These are phyloP conservation scores for Paramormyrops hopkinsi DNA, from an alignment of 2,797 vertebrate species.

Conservation along the genomic window DNA sequence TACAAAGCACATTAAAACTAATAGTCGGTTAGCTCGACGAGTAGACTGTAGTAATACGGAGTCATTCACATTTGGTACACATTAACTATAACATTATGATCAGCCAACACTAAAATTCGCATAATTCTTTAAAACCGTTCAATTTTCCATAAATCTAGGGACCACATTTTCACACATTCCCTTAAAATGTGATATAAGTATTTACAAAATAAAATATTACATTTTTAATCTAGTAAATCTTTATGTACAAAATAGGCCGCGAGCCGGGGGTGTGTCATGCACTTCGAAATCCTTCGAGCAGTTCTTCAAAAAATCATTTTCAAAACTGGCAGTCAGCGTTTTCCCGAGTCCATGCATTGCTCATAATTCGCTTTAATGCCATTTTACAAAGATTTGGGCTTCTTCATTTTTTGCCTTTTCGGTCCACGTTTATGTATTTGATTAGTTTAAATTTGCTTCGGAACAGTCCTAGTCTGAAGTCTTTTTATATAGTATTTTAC, in stretches of 20 bases:
- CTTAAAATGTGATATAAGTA: slow-evolving; percentile 89
- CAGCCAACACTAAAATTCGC: slow-evolving; percentile 93
- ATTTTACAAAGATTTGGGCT: neutral
- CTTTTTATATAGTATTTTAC: slow-evolving; percentile 78
- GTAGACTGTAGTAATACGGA: slow-evolving; percentile 99
- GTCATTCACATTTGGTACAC: slow-evolving; percentile 99
- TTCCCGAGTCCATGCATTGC: slow-evolving; percentile 72
- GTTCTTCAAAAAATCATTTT: slow-evolving; percentile 65
- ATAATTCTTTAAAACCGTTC: slow-evolving; percentile 72
- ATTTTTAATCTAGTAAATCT: slow-evolving; percentile 84
- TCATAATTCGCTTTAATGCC: slow-evolving; percentile 46
- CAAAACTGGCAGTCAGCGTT: slow-evolving; percentile 65
- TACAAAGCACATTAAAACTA: slow-evolving; percentile 99
- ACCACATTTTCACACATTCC: slow-evolving; percentile 89
- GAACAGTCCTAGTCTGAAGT: slow-evolving; percentile 76
- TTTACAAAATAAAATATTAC: slow-evolving; percentile 99
- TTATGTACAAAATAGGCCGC: slow-evolving; percentile 85
- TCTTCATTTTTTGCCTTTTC: slow-evolving; percentile 58
- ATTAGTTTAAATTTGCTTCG: slow-evolving; percentile 67
- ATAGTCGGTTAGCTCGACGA: slow-evolving; percentile 96
- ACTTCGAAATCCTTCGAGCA: slow-evolving; percentile 66
- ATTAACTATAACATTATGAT: slow-evolving; percentile 98
- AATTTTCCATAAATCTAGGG: slow-evolving; percentile 89
- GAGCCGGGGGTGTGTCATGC: slow-evolving; percentile 75
- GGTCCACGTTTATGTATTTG: slow-evolving; percentile 74